phyloP scores from a whole-genome alignment of 2,888 invertebrate genomes.

The Hirtodrosophila alboralis region DNA sequence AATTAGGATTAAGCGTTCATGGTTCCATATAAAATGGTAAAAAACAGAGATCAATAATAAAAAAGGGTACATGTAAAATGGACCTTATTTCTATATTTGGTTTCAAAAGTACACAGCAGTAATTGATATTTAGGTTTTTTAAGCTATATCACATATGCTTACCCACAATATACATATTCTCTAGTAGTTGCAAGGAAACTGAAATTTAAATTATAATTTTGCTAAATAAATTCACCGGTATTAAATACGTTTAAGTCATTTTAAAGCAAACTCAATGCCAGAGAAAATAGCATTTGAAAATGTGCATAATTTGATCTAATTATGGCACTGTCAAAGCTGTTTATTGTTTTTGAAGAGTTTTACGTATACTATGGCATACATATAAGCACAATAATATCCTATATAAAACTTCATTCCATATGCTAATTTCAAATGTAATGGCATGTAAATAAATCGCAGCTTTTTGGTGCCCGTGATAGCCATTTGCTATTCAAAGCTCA shows the following conservation, averaged over 20 bases:
- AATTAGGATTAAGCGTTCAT: too few relatives aligned
- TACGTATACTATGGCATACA: conserved; percentile 1
- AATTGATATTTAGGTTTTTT: too few relatives aligned
- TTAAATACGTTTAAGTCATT: conserved; percentile 16
- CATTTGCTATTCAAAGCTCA: conserved; percentile 35
- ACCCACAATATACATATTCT: too few relatives aligned
- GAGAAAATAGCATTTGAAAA: conserved; percentile 47
- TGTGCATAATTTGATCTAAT: conserved; percentile 64
- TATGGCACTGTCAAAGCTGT: conserved; percentile 57
- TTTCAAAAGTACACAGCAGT: too few relatives aligned
- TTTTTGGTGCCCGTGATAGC: conserved; percentile 18
- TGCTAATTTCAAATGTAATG: conserved; percentile 34
- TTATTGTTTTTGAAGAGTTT: conserved; percentile 51
- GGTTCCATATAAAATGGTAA: too few relatives aligned
- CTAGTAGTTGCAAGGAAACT: too few relatives aligned
- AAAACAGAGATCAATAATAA: too few relatives aligned
- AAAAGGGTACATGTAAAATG: too few relatives aligned
- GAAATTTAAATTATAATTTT: not conserved
- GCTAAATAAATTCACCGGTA: not conserved
- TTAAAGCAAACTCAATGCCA: conserved; percentile 49
- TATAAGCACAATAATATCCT: not conserved
- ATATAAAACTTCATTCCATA: conserved; percentile 7
- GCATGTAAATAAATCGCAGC: conserved; percentile 38
- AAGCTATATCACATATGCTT: too few relatives aligned
- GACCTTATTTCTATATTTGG: too few relatives aligned